Conservation (phyloP, 1,140 invertebrate genomes). For the Microplitis demolitor region DNA sequence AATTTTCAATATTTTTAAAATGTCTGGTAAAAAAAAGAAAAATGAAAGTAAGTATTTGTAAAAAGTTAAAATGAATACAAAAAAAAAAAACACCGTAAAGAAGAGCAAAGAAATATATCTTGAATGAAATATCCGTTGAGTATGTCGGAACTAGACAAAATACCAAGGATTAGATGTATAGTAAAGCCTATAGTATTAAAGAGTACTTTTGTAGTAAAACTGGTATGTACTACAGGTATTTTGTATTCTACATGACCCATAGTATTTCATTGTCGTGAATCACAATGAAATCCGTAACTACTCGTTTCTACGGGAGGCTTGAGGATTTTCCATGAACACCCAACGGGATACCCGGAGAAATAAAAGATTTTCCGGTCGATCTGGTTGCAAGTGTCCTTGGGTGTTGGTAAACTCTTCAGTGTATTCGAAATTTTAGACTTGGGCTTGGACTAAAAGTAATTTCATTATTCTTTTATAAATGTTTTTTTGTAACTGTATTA, state of each 20-base stretch:
- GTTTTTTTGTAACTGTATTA: too few species aligned
- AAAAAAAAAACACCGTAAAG: too few species aligned
- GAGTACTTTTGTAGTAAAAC: not conserved
- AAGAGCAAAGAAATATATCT: too few species aligned
- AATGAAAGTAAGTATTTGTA: too few species aligned
- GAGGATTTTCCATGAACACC: not conserved
- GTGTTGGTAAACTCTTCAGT: not conserved
- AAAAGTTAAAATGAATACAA: too few species aligned
- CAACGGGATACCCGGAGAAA: not conserved
- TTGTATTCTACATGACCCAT: conserved; percentile 3
- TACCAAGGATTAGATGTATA: too few species aligned
- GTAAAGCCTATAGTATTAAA: too few species aligned
- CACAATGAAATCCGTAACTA: conserved; percentile 5
- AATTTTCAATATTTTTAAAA: too few species aligned
- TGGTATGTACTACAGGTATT: too few species aligned
- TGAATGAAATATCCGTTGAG: too few species aligned
- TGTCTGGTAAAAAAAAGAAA: too few species aligned
- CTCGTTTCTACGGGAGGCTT: not conserved
- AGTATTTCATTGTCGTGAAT: conserved; percentile 9
- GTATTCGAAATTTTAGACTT: not conserved
- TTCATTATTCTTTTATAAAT: not conserved
- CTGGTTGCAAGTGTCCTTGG: not conserved
- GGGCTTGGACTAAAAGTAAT: not conserved
- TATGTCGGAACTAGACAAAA: too few species aligned
- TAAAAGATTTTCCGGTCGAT: not conserved